phyloP scores from a whole-genome alignment of 2,888 invertebrate species.

The Deilephila porcellus region DNA sequence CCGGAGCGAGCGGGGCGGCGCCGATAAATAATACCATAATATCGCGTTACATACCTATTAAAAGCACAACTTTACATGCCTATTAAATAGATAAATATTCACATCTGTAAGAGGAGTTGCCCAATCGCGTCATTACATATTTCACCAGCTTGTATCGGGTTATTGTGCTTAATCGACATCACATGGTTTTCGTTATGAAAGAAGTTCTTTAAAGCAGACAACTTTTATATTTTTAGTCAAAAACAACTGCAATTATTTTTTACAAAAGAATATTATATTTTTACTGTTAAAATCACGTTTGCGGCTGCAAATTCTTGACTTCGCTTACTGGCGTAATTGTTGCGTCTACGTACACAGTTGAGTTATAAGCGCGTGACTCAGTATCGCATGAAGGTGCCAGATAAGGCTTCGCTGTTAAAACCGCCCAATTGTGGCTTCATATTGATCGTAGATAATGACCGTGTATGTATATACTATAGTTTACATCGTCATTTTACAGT shows the following conservation, averaged over 20 bases:
- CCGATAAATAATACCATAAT: slow-evolving; percentile 73
- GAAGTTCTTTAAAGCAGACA: no score
- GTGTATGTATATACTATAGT: background rate
- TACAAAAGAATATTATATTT: background rate
- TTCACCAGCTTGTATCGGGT: background rate
- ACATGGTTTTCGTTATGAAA: no score
- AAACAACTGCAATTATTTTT: no score
- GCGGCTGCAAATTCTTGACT: background rate
- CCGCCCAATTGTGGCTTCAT: slow-evolving; percentile 76
- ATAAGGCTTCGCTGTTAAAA: slow-evolving; percentile 74
- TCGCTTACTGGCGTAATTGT: background rate
- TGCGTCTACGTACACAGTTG: slow-evolving; percentile 33
- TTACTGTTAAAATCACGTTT: background rate
- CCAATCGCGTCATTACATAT: background rate
- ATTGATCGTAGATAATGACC: slow-evolving; percentile 26
- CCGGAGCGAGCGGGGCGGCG: slow-evolving; percentile 62
- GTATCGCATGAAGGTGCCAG: slow-evolving; percentile 58
- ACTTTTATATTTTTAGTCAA: no score
- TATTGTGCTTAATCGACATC: background rate
- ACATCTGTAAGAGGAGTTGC: slow-evolving; percentile 62
- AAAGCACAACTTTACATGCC: slow-evolving; percentile 69
- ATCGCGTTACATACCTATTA: slow-evolving; percentile 74
- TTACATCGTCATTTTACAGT: background rate
- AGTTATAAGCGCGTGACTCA: slow-evolving; percentile 60
- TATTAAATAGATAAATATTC: slow-evolving; percentile 66